These are phyloP conservation scores for Dryadula phaetusa DNA, from an alignment of 2,888 invertebrate species.

Conservation along the genomic window DNA sequence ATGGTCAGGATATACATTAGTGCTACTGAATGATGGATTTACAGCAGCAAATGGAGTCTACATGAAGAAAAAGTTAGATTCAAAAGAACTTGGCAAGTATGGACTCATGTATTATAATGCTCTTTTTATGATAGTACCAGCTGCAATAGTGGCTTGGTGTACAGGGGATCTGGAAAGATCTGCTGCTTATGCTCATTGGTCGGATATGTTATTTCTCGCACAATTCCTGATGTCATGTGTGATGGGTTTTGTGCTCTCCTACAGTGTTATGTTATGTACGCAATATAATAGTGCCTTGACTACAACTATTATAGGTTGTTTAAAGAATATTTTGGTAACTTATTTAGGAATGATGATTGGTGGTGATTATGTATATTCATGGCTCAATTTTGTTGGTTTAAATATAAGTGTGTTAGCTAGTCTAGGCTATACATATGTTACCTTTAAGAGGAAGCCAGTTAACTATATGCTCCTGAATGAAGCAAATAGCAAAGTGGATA, in stretches of 20 bases:
- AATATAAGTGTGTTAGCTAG: slow-evolving; percentile 97
- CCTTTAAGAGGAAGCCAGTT: slow-evolving; percentile 87
- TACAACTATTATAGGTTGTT: slow-evolving; percentile 98
- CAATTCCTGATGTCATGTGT: slow-evolving; percentile 96
- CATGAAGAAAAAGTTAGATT: slow-evolving; percentile 97
- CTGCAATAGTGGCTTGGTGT: slow-evolving; percentile 87
- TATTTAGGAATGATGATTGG: slow-evolving; percentile 99
- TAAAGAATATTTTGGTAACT: slow-evolving; percentile 98
- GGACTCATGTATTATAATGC: slow-evolving; percentile 97
- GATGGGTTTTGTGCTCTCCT: slow-evolving; percentile 98
- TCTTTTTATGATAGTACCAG: slow-evolving; percentile 93
- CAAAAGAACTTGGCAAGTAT: slow-evolving; percentile 96
- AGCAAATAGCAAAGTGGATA: slow-evolving; percentile 68
- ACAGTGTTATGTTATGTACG: slow-evolving; percentile 97
- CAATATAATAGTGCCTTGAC: slow-evolving; percentile 99
- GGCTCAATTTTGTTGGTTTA: slow-evolving; percentile 97
- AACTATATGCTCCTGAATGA: slow-evolving; percentile 62
- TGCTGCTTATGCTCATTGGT: slow-evolving; percentile 89
- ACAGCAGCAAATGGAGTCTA: slow-evolving; percentile 99
- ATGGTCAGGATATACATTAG: slow-evolving; percentile 93
- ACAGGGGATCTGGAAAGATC: slow-evolving; percentile 90
- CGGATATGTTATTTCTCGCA: slow-evolving; percentile 88
- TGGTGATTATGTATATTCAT: slow-evolving; percentile 98
- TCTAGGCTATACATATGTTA: slow-evolving; percentile 93
- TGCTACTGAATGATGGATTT: slow-evolving; percentile 95